A percentile compares a stretch with the other conserved stretches of the same genome.
These are phyloP conservation scores for Apostichopus parvimensis DNA, from an alignment of 35 echinoderm and acorn worm genomes.

Conservation along the genomic window DNA sequence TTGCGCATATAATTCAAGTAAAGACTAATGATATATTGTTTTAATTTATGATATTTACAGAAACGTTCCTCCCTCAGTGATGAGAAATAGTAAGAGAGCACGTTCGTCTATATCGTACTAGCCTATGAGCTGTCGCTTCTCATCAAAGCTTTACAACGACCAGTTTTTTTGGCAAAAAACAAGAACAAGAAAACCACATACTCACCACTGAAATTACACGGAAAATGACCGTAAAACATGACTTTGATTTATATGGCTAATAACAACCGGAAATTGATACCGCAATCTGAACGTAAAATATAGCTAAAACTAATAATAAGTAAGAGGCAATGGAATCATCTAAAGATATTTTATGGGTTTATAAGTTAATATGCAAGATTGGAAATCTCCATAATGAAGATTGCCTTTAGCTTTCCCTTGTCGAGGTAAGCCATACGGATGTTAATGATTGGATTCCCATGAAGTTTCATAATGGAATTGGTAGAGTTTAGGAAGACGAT, in stretches of 20 bases:
- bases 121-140: not conserved
- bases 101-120: not conserved
- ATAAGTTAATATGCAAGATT: not conserved
- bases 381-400: too few species aligned
- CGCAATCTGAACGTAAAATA: not conserved
- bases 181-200: not conserved
- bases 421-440: too few species aligned
- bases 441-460: too few species aligned
- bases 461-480: too few species aligned
- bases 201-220: not conserved
- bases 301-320: constrained; percentile 19
- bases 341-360: not conserved
- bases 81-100: not conserved
- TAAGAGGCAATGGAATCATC: not conserved
- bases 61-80: not conserved
- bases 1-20: not conserved
- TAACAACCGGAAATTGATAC: not conserved
- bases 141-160: not conserved
- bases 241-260: constrained; percentile 28
- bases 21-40: constrained; percentile 17
- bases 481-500: too few species aligned
- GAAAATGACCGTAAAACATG: constrained; percentile 45
- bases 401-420: too few species aligned
- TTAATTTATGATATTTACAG: constrained; percentile 40
- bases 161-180: too few species aligned